Conservation (phyloP, 2,888 invertebrate species). For the Drosophila maculinotata region DNA sequence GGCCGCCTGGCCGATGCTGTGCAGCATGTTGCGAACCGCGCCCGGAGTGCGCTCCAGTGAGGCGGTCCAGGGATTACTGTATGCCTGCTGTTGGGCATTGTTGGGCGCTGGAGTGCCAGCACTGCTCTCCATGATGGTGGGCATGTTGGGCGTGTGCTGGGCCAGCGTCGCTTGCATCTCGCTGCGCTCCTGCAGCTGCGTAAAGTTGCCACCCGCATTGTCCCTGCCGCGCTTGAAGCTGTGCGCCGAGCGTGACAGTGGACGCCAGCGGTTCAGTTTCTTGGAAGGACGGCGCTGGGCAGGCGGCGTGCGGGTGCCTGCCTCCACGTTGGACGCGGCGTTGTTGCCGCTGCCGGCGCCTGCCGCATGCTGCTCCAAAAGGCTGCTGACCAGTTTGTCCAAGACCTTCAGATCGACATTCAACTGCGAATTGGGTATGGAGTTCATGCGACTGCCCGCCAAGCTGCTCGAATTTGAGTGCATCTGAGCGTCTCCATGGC, state of each 20-base stretch:
- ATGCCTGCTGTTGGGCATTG: conserved; percentile 32
- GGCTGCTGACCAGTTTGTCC: conserved; percentile 88
- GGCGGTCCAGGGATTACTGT: conserved; percentile 67
- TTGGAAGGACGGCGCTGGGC: conserved; percentile 67
- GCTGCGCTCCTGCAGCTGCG: conserved; percentile 62
- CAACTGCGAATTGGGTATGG: conserved; percentile 84
- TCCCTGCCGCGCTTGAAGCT: conserved; percentile 66
- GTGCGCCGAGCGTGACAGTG: conserved; percentile 84
- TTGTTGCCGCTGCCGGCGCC: conserved; percentile 25
- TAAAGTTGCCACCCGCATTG: conserved; percentile 47
- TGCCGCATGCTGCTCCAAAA: conserved; percentile 86
- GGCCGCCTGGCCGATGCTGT: conserved; percentile 76
- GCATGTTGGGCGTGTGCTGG: conserved; percentile 79
- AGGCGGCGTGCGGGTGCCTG: conserved; percentile 58
- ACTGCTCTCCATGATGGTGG: conserved; percentile 84
- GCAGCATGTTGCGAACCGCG: conserved; percentile 82
- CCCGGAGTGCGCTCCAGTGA: conserved; percentile 76
- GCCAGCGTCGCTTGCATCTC: conserved; percentile 39
- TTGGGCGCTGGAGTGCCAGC: conserved; percentile 48
- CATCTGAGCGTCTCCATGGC: conserved; percentile 49
- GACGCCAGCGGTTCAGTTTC: conserved; percentile 84
- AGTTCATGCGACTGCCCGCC: conserved; percentile 78
- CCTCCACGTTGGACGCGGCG: conserved; percentile 24
- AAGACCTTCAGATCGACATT: conserved; percentile 88
- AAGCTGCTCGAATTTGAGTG: conserved; percentile 53